Evolutionary conservation across 2,797 vertebrate species (phyloP).

Genomic region (Eulemur rubriventer): DNA sequence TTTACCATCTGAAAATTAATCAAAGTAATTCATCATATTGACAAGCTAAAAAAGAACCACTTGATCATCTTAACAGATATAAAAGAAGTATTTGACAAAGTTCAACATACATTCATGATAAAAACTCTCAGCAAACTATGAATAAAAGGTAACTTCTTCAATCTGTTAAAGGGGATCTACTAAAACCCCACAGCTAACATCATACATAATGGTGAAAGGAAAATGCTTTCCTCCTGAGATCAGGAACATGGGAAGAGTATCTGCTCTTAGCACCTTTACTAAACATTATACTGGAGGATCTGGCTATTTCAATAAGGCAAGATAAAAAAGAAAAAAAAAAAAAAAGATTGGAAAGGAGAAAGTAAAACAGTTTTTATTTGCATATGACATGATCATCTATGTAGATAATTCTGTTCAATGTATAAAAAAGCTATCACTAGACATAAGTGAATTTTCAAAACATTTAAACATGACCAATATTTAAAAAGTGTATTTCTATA

Average conservation of each 20-base stretch:
- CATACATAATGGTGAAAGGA: not conserved
- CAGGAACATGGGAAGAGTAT: not conserved
- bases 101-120: not conserved
- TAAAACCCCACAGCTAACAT: not conserved
- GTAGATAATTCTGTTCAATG: not conserved
- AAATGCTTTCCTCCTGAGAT: not conserved
- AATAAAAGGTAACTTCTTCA: not conserved
- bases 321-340: not conserved
- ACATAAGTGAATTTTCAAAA: conserved; percentile 19
- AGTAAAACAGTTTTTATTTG: not conserved
- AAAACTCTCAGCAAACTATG: not conserved
- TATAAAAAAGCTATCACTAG: not conserved
- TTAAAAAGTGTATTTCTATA: not conserved
- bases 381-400: not conserved
- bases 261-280: not conserved
- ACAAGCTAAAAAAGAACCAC: not conserved
- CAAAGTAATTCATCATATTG: not conserved
- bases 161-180: not conserved
- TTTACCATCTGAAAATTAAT: conserved; percentile 29
- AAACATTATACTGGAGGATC: not conserved
- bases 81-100: not conserved
- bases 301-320: not conserved
- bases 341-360: not conserved
- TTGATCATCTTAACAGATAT: not conserved
- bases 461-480: not conserved